These are phyloP conservation scores for Formica exsecta DNA, from an alignment of 1,140 invertebrate genomes.

Conservation along the genomic window DNA sequence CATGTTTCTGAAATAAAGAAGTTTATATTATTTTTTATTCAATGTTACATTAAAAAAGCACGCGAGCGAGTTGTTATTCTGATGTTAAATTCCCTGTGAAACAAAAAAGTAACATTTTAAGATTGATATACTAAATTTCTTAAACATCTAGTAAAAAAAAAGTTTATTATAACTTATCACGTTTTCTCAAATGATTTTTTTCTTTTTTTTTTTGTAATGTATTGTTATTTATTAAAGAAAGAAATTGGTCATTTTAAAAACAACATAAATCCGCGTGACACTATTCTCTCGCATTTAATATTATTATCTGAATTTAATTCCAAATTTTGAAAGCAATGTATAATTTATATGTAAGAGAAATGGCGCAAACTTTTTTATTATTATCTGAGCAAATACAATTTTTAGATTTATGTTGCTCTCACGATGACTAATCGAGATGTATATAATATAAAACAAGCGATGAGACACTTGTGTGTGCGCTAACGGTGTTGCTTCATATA, in stretches of 20 bases:
- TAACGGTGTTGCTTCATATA: constrained; percentile 31
- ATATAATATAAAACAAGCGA: constrained; percentile 9
- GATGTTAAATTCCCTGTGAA: not conserved
- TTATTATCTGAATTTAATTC: not conserved
- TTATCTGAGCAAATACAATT: not conserved
- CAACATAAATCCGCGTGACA: not conserved
- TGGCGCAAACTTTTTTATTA: not conserved
- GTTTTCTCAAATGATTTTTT: not conserved
- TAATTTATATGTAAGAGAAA: not conserved
- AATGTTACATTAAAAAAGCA: not conserved
- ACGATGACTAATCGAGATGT: not conserved
- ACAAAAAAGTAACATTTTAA: not conserved
- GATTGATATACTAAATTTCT: not conserved
- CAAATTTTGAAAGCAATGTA: not conserved
- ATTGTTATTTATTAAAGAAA: constrained; percentile 4
- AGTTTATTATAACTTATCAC: not conserved
- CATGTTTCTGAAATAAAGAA: constrained; percentile 25
- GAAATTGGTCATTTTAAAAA: constrained; percentile 18
- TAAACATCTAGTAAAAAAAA: not conserved
- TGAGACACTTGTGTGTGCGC: constrained; percentile 1
- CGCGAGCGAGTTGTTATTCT: not conserved
- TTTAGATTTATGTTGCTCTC: constrained; percentile 15
- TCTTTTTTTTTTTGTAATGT: not conserved
- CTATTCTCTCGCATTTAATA: not conserved
- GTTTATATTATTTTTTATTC: constrained; percentile 39